Evolutionary conservation across 2,888 invertebrate species (phyloP), one percentile per base, ranked within the genome.

Genomic region (Pristionchus fissidentatus): DNA sequence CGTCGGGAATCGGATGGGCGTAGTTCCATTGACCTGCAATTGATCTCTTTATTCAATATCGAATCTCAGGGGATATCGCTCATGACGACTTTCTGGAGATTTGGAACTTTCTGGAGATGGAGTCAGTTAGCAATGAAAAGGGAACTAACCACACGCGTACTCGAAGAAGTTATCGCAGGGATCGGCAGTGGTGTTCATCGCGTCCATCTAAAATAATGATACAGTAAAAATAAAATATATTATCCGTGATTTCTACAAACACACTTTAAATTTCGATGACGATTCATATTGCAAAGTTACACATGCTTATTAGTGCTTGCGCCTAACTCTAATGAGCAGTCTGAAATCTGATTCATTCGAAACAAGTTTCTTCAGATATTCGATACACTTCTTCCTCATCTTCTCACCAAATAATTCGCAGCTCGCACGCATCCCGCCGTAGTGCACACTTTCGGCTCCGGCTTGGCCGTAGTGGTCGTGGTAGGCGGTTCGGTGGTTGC

Each of bases 101-200:
- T 7, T 46, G 46, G 46, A 7, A 10, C 46, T 46, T 7, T 46
- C 15, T 15, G 38, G 38, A 32, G 32, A 32, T 29, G 32, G 32
- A 32, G 29, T 10, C 15, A 57, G 26, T 22, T n/a, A n/a, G n/a
- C n/a, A n/a, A n/a, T n/a, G n/a, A n/a, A n/a, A n/a, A n/a, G n/a
- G n/a, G 22, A 41, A 41, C 57, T 83, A 55, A 22, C 89, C 89
- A 83, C 90, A 90, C 8, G 90, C 86, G 85, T 87, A 89, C 49
- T 88, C 86, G 84, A 87, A 90, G 85, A 90, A 90, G 82, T 90
- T 86, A 3, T 87, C 86, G 79, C 90, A 90, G 10, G 90, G 90
- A 66, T 90, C 87, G 32, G 86, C 85, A 3, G 86, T 83, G 13
- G 62, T 43, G 70, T 88, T 87, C 84, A 85, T 87, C 73, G 87